Conservation (phyloP, 2,888 invertebrate genomes). For the Epiblema foenella region DNA sequence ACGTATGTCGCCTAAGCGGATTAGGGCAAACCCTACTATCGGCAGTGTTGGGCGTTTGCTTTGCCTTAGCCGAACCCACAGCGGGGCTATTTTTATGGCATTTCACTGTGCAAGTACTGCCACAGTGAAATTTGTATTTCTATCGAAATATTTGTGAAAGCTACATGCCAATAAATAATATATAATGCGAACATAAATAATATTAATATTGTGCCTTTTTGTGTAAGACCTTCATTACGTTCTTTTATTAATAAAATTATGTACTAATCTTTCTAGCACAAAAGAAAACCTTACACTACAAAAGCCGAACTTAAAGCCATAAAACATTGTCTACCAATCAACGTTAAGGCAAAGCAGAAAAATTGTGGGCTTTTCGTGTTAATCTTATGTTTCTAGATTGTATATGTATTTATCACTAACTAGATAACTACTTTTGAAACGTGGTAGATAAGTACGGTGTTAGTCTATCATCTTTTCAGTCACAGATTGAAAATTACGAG, state of each 20-base stretch:
- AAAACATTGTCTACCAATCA: too few species aligned
- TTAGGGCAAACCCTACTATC: constrained; percentile 18
- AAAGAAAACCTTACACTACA: too few species aligned
- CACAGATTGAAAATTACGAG: neutral
- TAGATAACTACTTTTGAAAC: neutral
- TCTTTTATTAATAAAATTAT: too few species aligned
- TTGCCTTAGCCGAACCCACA: constrained; percentile 9
- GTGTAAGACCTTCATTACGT: neutral
- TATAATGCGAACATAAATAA: neutral
- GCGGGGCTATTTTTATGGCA: neutral
- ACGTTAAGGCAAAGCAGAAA: too few species aligned
- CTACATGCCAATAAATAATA: neutral
- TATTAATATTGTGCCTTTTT: neutral
- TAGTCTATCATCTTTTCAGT: neutral
- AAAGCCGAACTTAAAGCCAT: too few species aligned
- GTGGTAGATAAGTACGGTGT: neutral
- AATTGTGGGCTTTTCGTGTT: too few species aligned
- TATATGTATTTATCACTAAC: neutral
- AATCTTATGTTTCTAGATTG: neutral
- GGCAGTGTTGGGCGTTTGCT: constrained; percentile 18
- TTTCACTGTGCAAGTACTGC: neutral
- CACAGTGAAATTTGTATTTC: neutral
- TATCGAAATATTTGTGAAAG: neutral
- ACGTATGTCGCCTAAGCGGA: constrained; percentile 9
- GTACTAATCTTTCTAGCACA: too few species aligned